These are phyloP conservation scores for Drosophila kohkoa DNA, from an alignment of 1,140 invertebrate genomes.

Conservation along the genomic window DNA sequence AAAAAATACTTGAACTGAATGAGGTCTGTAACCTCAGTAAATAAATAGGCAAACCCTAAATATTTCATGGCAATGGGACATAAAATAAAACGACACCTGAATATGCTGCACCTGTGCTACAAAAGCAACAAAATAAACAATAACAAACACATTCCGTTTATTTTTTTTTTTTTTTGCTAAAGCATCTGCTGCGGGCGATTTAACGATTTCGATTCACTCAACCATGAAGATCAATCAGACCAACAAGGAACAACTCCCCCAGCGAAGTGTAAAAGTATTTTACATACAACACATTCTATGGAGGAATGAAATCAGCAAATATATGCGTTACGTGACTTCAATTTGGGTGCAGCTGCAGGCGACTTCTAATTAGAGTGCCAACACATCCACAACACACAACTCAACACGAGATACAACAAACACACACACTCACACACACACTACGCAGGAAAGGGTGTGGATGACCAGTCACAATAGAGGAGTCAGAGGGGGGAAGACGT, in stretches of 20 bases:
- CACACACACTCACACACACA: conserved; percentile 38
- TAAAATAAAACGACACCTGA: conserved; percentile 29
- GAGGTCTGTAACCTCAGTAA: conserved; percentile 11
- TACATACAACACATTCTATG: conserved; percentile 26
- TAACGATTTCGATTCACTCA: conserved; percentile 32
- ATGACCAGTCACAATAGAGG: conserved; percentile 3
- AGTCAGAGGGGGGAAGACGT: neutral
- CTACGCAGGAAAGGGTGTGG: conserved; percentile 49
- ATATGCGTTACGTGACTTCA: conserved; percentile 78
- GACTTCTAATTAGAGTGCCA: conserved; percentile 66
- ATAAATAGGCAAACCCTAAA: neutral
- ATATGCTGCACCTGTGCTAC: conserved; percentile 37
- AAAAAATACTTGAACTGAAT: conserved; percentile 5
- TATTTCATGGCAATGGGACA: conserved; percentile 12
- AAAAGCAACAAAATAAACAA: conserved; percentile 1
- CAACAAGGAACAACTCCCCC: conserved; percentile 24
- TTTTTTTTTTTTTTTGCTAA: conserved; percentile 8
- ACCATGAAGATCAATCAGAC: conserved; percentile 49
- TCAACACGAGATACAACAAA: conserved; percentile 13
- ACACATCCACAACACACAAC: conserved; percentile 35
- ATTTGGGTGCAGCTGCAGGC: conserved; percentile 70
- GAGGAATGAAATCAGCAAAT: conserved; percentile 77
- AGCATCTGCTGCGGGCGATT: conserved; percentile 8
- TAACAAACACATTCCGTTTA: conserved; percentile 12
- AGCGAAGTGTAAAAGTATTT: conserved; percentile 50